Conservation (phyloP, 2,888 invertebrate species). For the Netelia fuscicornis region DNA sequence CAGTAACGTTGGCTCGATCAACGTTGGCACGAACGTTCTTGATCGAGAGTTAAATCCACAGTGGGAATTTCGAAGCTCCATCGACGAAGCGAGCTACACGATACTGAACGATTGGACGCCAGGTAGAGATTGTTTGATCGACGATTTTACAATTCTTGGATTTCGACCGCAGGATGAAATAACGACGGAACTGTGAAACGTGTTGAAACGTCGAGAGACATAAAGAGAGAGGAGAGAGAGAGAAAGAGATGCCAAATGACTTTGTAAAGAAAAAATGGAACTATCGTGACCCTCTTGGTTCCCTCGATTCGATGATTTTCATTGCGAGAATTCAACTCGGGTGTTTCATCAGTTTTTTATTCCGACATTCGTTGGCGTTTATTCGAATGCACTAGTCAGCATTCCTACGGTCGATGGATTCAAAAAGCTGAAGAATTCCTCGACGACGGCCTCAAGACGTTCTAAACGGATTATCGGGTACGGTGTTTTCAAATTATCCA, state of each 20-base stretch:
- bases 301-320: background rate
- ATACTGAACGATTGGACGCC: slow-evolving; percentile 84
- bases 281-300: background rate
- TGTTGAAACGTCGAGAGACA: background rate
- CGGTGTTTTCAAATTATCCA: background rate
- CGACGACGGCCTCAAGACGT: background rate
- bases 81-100: slow-evolving; percentile 82
- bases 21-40: slow-evolving; percentile 73
- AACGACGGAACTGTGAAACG: slow-evolving; percentile 91
- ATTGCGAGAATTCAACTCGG: background rate
- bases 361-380: background rate
- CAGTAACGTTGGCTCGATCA: slow-evolving; percentile 70
- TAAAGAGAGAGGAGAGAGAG: background rate
- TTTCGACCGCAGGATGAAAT: slow-evolving; percentile 95
- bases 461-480: background rate
- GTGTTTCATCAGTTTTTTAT: background rate
- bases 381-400: slow-evolving; percentile 68
- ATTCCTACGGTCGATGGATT: slow-evolving; percentile 47
- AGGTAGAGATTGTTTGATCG: slow-evolving; percentile 84
- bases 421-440: slow-evolving; percentile 15
- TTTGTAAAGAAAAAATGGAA: slow-evolving; percentile 15
- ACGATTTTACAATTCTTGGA: slow-evolving; percentile 93
- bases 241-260: slow-evolving; percentile 49
- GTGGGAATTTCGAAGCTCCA: slow-evolving; percentile 85
- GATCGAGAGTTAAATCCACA: slow-evolving; percentile 85